These are phyloP conservation scores for Sebastes matsubarae DNA, from an alignment of 2,797 vertebrate species.

Conservation along the genomic window DNA sequence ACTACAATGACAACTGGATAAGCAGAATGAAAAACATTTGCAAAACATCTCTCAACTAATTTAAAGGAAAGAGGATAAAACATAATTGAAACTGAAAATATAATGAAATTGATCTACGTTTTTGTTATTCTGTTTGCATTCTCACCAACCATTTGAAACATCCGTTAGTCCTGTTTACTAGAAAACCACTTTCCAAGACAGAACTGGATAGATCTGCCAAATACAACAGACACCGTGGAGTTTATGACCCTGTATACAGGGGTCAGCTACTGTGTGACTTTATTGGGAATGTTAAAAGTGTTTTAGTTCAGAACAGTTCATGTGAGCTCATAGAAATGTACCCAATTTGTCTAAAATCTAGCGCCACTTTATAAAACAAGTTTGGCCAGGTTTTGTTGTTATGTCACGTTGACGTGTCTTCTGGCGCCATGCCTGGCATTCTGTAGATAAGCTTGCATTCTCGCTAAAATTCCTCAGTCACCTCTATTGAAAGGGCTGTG, in stretches of 20 bases:
- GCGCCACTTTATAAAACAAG: not conserved
- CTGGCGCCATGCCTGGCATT: not conserved
- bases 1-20: not conserved
- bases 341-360: not conserved
- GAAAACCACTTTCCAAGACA: not conserved
- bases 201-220: slow-evolving; percentile 7
- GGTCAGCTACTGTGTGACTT: not conserved
- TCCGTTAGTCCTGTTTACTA: not conserved
- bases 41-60: not conserved
- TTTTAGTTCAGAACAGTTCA: not conserved
- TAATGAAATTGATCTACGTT: not conserved
- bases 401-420: slow-evolving; percentile 10
- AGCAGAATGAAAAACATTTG: not conserved
- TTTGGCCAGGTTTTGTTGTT: not conserved
- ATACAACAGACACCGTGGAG: not conserved
- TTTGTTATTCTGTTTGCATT: not conserved
- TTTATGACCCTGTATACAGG: not conserved
- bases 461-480: slow-evolving; percentile 9
- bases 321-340: not conserved
- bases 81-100: slow-evolving; percentile 5
- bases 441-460: not conserved
- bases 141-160: not conserved
- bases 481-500: slow-evolving; percentile 5
- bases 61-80: not conserved
- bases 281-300: not conserved